These are phyloP conservation scores for Periparus ater DNA, from an alignment of 2,797 vertebrate species.

Conservation along the genomic window DNA sequence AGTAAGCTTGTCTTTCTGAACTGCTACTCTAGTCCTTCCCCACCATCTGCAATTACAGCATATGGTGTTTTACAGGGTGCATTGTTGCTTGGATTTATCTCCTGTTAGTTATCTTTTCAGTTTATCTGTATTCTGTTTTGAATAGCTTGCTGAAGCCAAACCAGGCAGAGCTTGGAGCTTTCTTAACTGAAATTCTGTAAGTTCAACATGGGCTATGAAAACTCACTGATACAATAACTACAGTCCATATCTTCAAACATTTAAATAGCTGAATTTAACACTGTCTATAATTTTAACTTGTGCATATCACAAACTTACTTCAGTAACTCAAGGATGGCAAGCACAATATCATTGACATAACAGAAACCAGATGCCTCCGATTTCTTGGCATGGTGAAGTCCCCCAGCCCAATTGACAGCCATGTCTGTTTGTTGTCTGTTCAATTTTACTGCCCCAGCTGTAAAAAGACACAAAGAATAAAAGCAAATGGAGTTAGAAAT, in stretches of 20 bases:
- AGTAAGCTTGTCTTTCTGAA: neutral
- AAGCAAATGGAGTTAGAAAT: neutral
- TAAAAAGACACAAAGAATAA: neutral
- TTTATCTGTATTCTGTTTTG: neutral
- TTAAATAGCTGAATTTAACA: neutral
- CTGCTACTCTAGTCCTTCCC: neutral
- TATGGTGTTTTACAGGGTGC: neutral
- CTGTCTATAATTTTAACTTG: neutral
- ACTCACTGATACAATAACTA: neutral
- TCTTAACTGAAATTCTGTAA: neutral
- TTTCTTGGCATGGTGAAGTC: constrained; percentile 93
- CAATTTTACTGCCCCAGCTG: constrained; percentile 91
- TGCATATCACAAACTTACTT: constrained; percentile 81
- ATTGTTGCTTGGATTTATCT: neutral
- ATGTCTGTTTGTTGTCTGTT: constrained; percentile 94
- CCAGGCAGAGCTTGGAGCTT: neutral
- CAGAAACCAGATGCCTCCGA: constrained; percentile 93
- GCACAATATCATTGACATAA: constrained; percentile 93
- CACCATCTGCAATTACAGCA: neutral
- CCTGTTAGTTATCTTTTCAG: neutral
- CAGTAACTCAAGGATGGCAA: constrained; percentile 91
- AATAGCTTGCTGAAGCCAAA: neutral
- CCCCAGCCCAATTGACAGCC: constrained; percentile 93
- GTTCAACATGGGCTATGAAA: neutral
- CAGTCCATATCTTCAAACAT: neutral